Conservation (phyloP, 2,113 vertebrate species). For the Spea multiplicata region DNA sequence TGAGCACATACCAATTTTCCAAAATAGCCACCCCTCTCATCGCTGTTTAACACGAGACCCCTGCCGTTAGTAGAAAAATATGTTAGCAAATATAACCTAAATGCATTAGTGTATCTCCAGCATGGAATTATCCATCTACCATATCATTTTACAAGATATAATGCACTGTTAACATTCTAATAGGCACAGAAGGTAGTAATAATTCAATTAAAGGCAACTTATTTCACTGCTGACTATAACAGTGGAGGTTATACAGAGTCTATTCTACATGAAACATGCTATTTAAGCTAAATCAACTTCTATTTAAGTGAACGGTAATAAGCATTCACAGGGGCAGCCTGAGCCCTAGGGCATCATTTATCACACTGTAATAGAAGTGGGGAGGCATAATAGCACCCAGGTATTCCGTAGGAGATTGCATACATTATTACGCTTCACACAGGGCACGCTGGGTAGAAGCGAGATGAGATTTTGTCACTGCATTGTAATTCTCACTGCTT, state of each 20-base stretch:
- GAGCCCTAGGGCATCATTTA: constrained; percentile 86
- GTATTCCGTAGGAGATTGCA: constrained; percentile 55
- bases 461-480: constrained; percentile 50
- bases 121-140: constrained; percentile 62
- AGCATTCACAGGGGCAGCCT: constrained; percentile 71
- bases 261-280: constrained; percentile 86
- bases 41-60: constrained; percentile 27
- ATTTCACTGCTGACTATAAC: constrained; percentile 70
- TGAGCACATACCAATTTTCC: no score
- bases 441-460: constrained; percentile 47
- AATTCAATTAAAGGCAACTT: constrained; percentile 85
- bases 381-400: constrained; percentile 88
- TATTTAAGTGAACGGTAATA: constrained; percentile 89
- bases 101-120: constrained; percentile 19
- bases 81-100: constrained; percentile 50
- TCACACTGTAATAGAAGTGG: constrained; percentile 88
- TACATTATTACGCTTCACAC: constrained; percentile 54
- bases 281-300: constrained; percentile 92
- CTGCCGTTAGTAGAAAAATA: constrained; percentile 51
- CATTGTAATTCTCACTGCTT: constrained; percentile 48
- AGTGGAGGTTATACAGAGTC: constrained; percentile 70
- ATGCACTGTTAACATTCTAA: constrained; percentile 71
- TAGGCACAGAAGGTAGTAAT: constrained; percentile 72
- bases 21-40: neutral
- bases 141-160: constrained; percentile 70